Evolutionary conservation across 2,113 vertebrate species (phyloP).

Genomic region (Xiphophorus hellerii): DNA sequence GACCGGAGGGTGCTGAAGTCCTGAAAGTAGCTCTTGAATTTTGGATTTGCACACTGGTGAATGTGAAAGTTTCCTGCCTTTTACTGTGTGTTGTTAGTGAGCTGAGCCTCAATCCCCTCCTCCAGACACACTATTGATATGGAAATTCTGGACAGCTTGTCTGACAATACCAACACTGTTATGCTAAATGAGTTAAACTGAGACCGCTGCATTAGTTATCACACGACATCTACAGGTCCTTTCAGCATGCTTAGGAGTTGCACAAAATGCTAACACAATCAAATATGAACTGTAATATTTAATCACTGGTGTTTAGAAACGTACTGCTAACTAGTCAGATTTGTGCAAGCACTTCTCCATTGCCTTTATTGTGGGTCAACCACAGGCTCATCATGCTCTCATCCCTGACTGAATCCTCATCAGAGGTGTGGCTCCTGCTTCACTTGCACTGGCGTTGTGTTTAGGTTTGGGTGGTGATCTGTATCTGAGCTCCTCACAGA

Average conservation of each 20-base stretch:
- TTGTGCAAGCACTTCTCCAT: background rate
- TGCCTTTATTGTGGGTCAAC: slow-evolving; percentile 65
- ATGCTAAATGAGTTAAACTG: slow-evolving; percentile 45
- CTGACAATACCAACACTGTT: slow-evolving; percentile 61
- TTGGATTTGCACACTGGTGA: slow-evolving; percentile 35
- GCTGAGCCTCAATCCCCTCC: slow-evolving; percentile 41
- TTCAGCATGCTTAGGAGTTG: background rate
- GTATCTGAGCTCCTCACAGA: slow-evolving; percentile 35
- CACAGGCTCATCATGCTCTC: slow-evolving; percentile 66
- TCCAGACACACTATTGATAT: slow-evolving; percentile 59
- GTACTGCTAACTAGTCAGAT: background rate
- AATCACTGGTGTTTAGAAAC: background rate
- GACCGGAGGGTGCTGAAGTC: rapidly evolving
- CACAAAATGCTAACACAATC: slow-evolving; percentile 13
- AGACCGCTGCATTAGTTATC: slow-evolving; percentile 14
- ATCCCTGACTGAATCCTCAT: slow-evolving; percentile 64
- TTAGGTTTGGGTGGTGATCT: slow-evolving; percentile 62
- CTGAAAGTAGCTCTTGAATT: slow-evolving; percentile 33
- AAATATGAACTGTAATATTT: background rate
- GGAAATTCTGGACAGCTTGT: slow-evolving; percentile 62
- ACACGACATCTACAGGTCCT: background rate
- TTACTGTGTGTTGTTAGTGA: slow-evolving; percentile 18
- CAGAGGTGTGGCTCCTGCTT: slow-evolving; percentile 66
- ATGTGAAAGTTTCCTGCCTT: slow-evolving; percentile 38
- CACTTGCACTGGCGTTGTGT: slow-evolving; percentile 65